phyloP scores from a whole-genome alignment of 2,113 vertebrate genomes.

The Puffinus mauretanicus region DNA sequence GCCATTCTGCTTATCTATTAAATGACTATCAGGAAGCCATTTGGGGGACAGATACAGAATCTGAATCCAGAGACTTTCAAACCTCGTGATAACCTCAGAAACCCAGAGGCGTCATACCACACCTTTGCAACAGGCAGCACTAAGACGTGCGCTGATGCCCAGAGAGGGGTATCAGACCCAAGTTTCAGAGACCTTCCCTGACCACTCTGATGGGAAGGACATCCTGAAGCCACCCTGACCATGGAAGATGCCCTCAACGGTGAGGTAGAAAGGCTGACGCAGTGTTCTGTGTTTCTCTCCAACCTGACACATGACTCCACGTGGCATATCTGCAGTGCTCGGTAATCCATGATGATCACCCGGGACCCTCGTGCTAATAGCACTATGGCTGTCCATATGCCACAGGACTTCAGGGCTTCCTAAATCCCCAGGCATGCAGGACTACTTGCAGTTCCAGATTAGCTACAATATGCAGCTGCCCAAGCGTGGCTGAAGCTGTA shows the following conservation, averaged over 20 bases:
- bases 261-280: neutral
- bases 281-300: accelerated
- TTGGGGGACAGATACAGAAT: neutral
- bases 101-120: accelerated
- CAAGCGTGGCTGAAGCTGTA: neutral
- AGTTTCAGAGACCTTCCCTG: neutral
- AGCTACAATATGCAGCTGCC: neutral
- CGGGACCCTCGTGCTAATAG: neutral
- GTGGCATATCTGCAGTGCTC: neutral
- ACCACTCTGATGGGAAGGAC: neutral
- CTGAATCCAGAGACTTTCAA: neutral
- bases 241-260: neutral
- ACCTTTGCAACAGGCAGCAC: neutral
- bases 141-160: accelerated
- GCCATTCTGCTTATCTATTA: neutral
- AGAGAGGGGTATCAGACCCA: neutral
- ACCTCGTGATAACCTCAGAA: neutral
- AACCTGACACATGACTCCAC: neutral
- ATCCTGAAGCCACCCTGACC: neutral
- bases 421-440: accelerated
- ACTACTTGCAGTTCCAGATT: too few species aligned
- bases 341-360: accelerated
- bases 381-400: too few species aligned
- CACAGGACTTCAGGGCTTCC: neutral
- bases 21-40: neutral